These are phyloP conservation scores for Dasyornis broadbenti DNA, from an alignment of 2,113 vertebrate species.

Conservation along the genomic window DNA sequence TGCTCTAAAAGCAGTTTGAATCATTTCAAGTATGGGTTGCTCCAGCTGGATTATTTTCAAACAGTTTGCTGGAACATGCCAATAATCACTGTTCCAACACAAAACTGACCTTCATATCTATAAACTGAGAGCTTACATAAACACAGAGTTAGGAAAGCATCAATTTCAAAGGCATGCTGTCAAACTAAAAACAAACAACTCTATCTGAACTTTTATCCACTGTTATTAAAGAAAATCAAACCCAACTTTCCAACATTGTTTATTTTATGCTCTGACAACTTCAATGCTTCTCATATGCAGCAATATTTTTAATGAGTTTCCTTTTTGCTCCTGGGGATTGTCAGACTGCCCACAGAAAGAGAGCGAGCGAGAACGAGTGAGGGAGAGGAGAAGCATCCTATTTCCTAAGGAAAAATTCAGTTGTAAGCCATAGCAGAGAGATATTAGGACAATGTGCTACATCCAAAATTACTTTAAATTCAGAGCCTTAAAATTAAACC, in stretches of 20 bases:
- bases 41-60: slow-evolving; percentile 14
- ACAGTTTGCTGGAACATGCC: not conserved
- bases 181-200: not conserved
- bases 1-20: not conserved
- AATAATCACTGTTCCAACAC: not conserved
- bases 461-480: not conserved
- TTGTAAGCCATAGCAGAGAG: not conserved
- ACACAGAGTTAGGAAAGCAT: not conserved
- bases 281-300: not conserved
- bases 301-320: slow-evolving; percentile 28
- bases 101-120: slow-evolving; percentile 16
- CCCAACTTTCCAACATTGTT: not conserved
- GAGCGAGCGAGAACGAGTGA: fast-evolving
- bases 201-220: not conserved
- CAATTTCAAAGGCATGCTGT: slow-evolving; percentile 6
- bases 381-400: not conserved
- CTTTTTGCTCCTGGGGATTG: not conserved
- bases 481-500: not conserved
- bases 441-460: not conserved
- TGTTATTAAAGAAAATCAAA: slow-evolving; percentile 31
- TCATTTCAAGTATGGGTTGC: not conserved
- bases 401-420: not conserved
- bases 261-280: slow-evolving; percentile 30
- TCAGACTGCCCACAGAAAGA: slow-evolving; percentile 3
- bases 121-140: slow-evolving; percentile 15